phyloP scores from a whole-genome alignment of 2,888 invertebrate genomes.

The Rotaria macrura region DNA sequence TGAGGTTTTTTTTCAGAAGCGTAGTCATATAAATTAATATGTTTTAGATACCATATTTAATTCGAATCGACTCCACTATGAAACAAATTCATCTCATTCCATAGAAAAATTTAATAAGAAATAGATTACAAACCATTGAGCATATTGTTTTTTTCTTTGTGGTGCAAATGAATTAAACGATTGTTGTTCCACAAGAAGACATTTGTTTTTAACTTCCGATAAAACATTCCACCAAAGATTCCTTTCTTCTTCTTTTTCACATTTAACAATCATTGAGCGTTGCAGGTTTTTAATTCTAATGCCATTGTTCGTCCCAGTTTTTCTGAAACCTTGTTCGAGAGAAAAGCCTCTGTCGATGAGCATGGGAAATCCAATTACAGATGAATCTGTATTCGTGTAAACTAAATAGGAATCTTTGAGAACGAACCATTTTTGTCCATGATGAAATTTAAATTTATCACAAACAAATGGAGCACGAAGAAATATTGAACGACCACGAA shows the following conservation, averaged over 20 bases:
- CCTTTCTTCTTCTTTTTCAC: conserved; percentile 26
- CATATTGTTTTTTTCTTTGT: conserved; percentile 1
- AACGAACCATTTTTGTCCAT: conserved; percentile 26
- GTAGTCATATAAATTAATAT: too few species aligned
- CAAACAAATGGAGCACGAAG: background rate
- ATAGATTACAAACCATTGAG: conserved; percentile 17
- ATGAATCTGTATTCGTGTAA: conserved; percentile 18
- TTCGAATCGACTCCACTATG: too few species aligned
- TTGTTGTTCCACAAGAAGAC: background rate
- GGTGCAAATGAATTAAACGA: conserved; percentile 27
- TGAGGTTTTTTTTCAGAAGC: too few species aligned
- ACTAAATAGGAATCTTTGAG: conserved; percentile 29
- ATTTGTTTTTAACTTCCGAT: background rate
- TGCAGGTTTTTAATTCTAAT: conserved; percentile 27
- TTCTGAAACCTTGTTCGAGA: conserved; percentile 12
- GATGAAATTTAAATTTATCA: background rate
- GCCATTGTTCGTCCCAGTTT: conserved; percentile 23
- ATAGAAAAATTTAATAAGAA: too few species aligned
- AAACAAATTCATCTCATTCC: too few species aligned
- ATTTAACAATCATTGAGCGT: conserved; percentile 27
- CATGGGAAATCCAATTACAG: conserved; percentile 24
- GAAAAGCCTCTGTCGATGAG: conserved; percentile 25
- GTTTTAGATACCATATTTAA: too few species aligned
- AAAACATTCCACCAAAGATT: conserved; percentile 27
- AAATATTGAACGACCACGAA: background rate